Base-by-base conservation (phyloP, 2,888 invertebrate genomes). In the Polyommatus iphigenia region DNA sequence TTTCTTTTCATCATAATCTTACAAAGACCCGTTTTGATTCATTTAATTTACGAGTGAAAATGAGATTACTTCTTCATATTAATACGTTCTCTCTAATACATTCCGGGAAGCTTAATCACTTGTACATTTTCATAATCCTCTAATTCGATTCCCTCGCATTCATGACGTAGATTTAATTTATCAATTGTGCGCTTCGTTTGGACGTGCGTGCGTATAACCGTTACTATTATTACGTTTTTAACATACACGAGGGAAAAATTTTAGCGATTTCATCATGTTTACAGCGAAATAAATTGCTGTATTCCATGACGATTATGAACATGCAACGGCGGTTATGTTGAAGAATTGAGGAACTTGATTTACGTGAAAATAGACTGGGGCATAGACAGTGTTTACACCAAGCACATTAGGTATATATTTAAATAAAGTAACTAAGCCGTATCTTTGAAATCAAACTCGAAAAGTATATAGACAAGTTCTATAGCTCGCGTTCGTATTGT, bases 61-160 rank as follows among this genome's bases (percentile, higher is more conserved):
- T 67, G 32, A 29, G 0, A 15, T 67, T 29, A 29, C 24, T 67
- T 67, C 67, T 29, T 29, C 67, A 67, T 18, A 29, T 67, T 15
- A 29, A 67, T 67, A 4, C 24, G 13, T 62, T 29, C 15, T 20
- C 93, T 88, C 85, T 86, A 89, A 90, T 90, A 90, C 88, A 90
- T 90, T 91, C 91, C 90, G 88, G 89, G 90, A 91, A 90, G 90
- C 89, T 93, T 92, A 91, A 93, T 93, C 92, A 93, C 91, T 92
- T 92, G 91, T 90, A 91, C 91, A 91, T 92, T 91, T 90, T 87
- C 89, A 89, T 91, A 93, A 91, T 92, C 90, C 89, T 88, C 88
- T 90, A 91, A 92, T 92, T 93, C 90, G 91, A 92, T 92, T 93
- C 91, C 82, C 87, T 87, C 88, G 90, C 91, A 90, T 92, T 92